Evolutionary conservation across 2,888 invertebrate species (phyloP), one percentile per base, ranked within the genome.

Genomic region (Spialia ferax): DNA sequence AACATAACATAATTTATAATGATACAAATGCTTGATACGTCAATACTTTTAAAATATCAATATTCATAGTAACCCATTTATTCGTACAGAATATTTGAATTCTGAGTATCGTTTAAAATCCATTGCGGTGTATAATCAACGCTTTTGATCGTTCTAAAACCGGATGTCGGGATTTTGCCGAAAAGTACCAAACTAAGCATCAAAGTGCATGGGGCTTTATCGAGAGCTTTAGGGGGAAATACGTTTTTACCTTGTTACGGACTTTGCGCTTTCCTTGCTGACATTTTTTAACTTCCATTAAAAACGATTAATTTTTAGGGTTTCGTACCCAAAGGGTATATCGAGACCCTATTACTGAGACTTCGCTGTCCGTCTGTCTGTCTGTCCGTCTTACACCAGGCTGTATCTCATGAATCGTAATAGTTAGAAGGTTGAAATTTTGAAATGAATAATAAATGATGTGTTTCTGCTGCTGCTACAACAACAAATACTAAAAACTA

Each of bases 141-240:
- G 74, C 77, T 79, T 54, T 79, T 74, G 79, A 76, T 72, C 75
- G 73, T 72, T 74, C 76, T 64, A 79, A 78, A n/a, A 77, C 79
- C 77, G 79, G 74, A 72, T 76, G 70, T 75, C 74, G 71, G 72
- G 54, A 64, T 69, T 71, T 55, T 55, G 55, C 20, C 50, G 57
- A 54, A 70, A 70, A 80, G 81, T 82, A 83, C 84, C 45, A 42
- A 56, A 63, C 63, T 56, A 57, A 57, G 57, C 64, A 35, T 56
- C 64, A 64, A 57, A 57, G 23, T 38, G 63, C 57, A 64, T 62
- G 52, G 55, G 62, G 32, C 18, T 48, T 57, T 57, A 57, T 48
- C 22, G 48, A 18, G 45, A 22, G 48, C 32, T 64, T 22, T 42
- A 23, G 35, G 18, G 38, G 50, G 35, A n/a, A 64, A 50, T 57